Percentiles rank a stretch among this genome's conserved stretches.
Evolutionary conservation across 2,888 invertebrate species (phyloP).

Genomic region (Drosophila neutralis): DNA sequence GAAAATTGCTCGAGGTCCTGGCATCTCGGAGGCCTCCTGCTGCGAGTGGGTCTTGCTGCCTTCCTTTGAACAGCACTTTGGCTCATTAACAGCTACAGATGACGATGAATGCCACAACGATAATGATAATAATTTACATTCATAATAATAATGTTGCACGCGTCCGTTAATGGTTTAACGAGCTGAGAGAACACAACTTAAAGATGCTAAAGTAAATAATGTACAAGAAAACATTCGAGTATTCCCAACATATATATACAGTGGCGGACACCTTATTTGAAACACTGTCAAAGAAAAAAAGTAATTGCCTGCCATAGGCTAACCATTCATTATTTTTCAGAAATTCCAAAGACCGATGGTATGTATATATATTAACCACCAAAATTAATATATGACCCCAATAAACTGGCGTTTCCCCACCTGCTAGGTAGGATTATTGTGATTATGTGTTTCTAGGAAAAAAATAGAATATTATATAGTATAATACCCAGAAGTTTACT

Average conservation of each 20-base stretch:
- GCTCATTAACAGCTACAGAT: conserved; percentile 58
- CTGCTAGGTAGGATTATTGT: too few relatives aligned
- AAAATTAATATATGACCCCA: too few relatives aligned
- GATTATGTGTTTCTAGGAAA: too few relatives aligned
- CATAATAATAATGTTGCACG: conserved; percentile 23
- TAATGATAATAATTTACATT: conserved; percentile 29
- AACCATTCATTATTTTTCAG: too few relatives aligned
- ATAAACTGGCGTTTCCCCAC: too few relatives aligned
- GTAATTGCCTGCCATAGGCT: too few relatives aligned
- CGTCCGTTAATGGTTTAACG: conserved; percentile 34
- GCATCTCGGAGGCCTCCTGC: conserved; percentile 23
- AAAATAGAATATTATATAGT: too few relatives aligned
- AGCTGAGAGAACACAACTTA: conserved; percentile 25
- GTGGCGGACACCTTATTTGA: too few relatives aligned
- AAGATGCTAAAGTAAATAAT: conserved; percentile 1
- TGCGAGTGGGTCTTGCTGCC: conserved; percentile 14
- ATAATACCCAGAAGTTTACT: too few relatives aligned
- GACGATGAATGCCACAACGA: conserved; percentile 25
- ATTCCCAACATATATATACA: not conserved
- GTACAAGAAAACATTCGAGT: not conserved
- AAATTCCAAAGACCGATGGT: too few relatives aligned
- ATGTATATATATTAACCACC: too few relatives aligned
- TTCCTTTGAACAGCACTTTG: conserved; percentile 25
- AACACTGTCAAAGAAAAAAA: too few relatives aligned
- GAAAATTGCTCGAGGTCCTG: conserved; percentile 38